Evolutionary conservation across 2,113 vertebrate genomes (phyloP).

Genomic region (Haemorhous mexicanus): DNA sequence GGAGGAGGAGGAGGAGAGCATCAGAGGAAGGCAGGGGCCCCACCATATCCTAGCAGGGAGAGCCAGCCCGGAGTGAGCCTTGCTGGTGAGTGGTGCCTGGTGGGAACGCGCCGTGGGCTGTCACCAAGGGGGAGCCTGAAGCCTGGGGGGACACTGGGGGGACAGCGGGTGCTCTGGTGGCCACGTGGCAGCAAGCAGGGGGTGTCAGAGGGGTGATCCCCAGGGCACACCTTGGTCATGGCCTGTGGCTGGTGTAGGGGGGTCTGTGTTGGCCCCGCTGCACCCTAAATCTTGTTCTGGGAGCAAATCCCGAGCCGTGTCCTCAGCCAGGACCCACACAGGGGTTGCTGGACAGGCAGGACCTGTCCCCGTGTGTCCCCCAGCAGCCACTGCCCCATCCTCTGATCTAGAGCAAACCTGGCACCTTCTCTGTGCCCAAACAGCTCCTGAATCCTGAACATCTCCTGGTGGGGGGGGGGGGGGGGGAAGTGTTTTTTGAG

Average conservation of each 20-base stretch:
- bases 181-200: neutral
- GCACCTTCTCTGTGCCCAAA: neutral
- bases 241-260: fast-evolving
- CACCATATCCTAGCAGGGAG: neutral
- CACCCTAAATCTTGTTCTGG: fast-evolving
- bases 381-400: neutral
- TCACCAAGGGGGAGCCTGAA: neutral
- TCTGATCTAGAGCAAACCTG: neutral
- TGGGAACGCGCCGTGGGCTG: neutral
- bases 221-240: fast-evolving
- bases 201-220: neutral
- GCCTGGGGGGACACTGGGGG: neutral
- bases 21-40: conserved; percentile 9
- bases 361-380: neutral
- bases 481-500: fast-evolving
- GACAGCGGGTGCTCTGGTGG: neutral
- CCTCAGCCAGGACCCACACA: fast-evolving
- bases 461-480: too few relatives aligned
- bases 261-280: neutral
- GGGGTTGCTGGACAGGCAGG: neutral
- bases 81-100: neutral
- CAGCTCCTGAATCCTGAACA: neutral
- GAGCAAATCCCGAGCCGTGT: fast-evolving
- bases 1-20: neutral
- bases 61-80: neutral